These are phyloP conservation scores for Oncorhynchus clarkii DNA, from an alignment of 2,113 vertebrate genomes.

Conservation along the genomic window DNA sequence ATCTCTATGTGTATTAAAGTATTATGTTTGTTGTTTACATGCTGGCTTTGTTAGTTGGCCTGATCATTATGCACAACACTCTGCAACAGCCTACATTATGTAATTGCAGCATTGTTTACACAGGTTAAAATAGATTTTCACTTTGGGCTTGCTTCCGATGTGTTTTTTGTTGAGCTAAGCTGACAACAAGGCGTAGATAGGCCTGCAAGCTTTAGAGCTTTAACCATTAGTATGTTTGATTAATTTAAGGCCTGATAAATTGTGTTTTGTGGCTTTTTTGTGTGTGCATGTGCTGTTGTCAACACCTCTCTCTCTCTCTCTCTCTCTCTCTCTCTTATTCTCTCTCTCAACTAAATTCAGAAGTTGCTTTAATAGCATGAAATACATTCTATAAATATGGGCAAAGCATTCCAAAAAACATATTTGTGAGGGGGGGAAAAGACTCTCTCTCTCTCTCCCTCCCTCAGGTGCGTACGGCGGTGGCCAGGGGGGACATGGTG, in stretches of 20 bases:
- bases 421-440: not conserved
- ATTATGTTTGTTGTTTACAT: slow-evolving; percentile 19
- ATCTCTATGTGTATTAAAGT: not conserved
- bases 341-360: not conserved
- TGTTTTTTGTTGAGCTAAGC: slow-evolving; percentile 59
- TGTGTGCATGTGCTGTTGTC: not conserved
- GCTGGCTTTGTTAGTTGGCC: slow-evolving; percentile 15
- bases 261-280: not conserved
- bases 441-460: not conserved
- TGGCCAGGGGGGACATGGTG: slow-evolving; percentile 91
- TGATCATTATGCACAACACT: slow-evolving; percentile 42
- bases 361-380: too few species aligned
- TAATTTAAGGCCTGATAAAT: too few species aligned
- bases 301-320: not conserved
- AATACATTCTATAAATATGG: not conserved
- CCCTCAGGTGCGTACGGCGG: slow-evolving; percentile 84
- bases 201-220: not conserved
- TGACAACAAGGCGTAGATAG: slow-evolving; percentile 51
- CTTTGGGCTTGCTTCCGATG: slow-evolving; percentile 51
- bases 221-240: too few species aligned
- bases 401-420: too few species aligned
- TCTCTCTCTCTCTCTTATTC: too few species aligned
- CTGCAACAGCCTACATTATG: slow-evolving; percentile 36
- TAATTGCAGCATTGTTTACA: slow-evolving; percentile 57
- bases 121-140: slow-evolving; percentile 63